phyloP scores from a whole-genome alignment of 1,140 invertebrate species.

The Bombyx mori region DNA sequence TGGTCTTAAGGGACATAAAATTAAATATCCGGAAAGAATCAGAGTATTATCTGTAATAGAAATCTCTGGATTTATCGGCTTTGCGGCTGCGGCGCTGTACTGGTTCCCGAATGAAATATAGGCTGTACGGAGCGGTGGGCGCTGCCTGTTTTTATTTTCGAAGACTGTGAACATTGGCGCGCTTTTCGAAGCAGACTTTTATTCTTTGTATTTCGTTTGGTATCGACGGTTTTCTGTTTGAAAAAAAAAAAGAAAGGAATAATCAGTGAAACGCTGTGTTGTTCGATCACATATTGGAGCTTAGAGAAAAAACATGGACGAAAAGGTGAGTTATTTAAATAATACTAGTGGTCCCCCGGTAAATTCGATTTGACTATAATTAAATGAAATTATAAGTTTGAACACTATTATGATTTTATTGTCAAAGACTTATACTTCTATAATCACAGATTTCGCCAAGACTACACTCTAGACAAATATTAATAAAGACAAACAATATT shows the following conservation, averaged over 20 bases:
- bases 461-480: no score
- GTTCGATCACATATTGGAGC: no score
- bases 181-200: constrained; percentile 17
- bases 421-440: no score
- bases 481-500: no score
- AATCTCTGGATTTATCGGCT: constrained; percentile 61
- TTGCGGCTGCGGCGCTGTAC: constrained; percentile 33
- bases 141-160: constrained; percentile 33
- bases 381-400: no score
- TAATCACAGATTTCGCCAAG: no score
- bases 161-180: constrained; percentile 23
- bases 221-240: constrained; percentile 5
- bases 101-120: constrained; percentile 53
- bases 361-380: no score
- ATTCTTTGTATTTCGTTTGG: constrained; percentile 7
- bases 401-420: no score
- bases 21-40: constrained; percentile 64
- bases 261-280: background rate
- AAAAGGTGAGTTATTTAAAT: no score
- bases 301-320: no score
- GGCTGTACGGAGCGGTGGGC: constrained; percentile 29
- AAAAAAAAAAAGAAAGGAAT: constrained; percentile 8
- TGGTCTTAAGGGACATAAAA: constrained; percentile 31
- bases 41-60: constrained; percentile 60
- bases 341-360: no score